Percentiles rank a stretch among this genome's conserved stretches.
Evolutionary conservation across 2,888 invertebrate genomes (phyloP).

Genomic region (Drosophila macrothrix): DNA sequence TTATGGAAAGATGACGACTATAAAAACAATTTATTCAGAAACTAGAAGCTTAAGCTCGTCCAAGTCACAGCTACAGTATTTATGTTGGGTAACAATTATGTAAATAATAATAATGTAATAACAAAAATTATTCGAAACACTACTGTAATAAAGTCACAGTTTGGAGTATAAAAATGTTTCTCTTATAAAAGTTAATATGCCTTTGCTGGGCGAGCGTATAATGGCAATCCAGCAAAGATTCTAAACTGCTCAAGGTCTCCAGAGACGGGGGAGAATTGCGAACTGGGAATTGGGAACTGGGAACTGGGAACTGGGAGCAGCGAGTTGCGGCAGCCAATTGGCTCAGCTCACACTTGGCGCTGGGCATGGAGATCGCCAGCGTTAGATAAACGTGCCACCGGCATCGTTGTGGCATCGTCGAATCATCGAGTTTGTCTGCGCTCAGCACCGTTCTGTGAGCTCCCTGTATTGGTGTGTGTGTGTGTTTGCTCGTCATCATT

Average conservation of each 20-base stretch:
- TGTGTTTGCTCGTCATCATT: constrained; percentile 74
- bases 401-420: constrained; percentile 54
- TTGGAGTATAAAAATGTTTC: neutral
- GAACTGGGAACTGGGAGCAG: neutral
- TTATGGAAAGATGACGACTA: neutral
- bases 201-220: neutral
- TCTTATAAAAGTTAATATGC: constrained; percentile 9
- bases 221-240: constrained; percentile 18
- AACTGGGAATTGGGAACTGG: constrained; percentile 29
- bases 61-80: neutral
- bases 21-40: neutral
- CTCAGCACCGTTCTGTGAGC: constrained; percentile 3
- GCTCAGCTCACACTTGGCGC: constrained; percentile 64
- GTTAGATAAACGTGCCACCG: constrained; percentile 80
- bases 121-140: neutral
- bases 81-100: neutral
- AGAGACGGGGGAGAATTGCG: constrained; percentile 10
- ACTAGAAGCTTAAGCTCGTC: neutral
- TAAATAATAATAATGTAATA: neutral
- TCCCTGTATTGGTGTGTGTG: constrained; percentile 6
- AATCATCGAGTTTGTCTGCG: constrained; percentile 1
- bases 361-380: constrained; percentile 71
- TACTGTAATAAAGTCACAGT: neutral
- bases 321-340: constrained; percentile 58
- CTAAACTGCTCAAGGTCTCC: constrained; percentile 59